phyloP scores from a whole-genome alignment of 2,797 vertebrate genomes.

The Spheniscus humboldti region DNA sequence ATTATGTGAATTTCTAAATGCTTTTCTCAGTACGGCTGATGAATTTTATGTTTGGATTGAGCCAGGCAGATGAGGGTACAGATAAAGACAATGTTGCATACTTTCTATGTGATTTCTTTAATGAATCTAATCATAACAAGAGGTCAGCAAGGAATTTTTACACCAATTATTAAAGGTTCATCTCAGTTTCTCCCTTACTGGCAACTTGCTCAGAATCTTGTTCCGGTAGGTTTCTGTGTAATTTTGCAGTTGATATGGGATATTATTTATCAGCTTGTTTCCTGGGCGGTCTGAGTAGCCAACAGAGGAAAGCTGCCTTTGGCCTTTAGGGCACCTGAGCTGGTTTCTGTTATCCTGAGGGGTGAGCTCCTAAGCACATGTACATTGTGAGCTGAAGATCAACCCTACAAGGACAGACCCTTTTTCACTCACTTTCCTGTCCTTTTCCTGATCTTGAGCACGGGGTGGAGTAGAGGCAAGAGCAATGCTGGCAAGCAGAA shows the following conservation, averaged over 20 bases:
- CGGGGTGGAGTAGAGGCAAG: rapidly evolving
- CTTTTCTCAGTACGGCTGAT: not conserved
- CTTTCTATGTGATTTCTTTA: not conserved
- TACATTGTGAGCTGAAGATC: not conserved
- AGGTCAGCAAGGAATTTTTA: not conserved
- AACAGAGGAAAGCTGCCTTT: not conserved
- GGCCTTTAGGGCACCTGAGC: not conserved
- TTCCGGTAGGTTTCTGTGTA: not conserved
- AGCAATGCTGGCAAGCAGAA: not conserved
- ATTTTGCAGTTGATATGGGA: not conserved
- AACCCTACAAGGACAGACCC: not conserved
- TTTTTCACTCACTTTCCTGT: not conserved
- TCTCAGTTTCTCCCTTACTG: not conserved
- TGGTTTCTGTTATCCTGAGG: not conserved
- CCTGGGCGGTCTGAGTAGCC: not conserved
- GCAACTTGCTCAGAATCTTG: not conserved
- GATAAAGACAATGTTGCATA: not conserved
- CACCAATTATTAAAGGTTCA: not conserved
- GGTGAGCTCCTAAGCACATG: not conserved
- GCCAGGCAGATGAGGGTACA: not conserved
- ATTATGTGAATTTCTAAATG: slow-evolving; percentile 8
- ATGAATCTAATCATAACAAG: not conserved
- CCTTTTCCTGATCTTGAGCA: not conserved
- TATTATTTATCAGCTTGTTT: not conserved
- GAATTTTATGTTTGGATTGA: not conserved